Percentiles rank a stretch among this genome's conserved stretches.
Evolutionary conservation across 2,113 vertebrate species (phyloP).

Genomic region (Tamias sibiricus): DNA sequence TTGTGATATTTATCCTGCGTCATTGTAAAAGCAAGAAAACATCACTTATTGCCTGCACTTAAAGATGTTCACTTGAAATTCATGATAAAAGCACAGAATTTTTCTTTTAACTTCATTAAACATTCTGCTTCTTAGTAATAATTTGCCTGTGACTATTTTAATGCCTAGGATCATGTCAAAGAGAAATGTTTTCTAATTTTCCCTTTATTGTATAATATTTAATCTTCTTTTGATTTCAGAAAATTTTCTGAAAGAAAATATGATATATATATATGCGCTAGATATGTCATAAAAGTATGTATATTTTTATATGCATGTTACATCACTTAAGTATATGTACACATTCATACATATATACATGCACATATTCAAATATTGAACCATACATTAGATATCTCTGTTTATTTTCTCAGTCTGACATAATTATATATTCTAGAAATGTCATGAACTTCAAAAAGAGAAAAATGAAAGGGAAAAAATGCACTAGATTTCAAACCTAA

Average conservation of each 20-base stretch:
- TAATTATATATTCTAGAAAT: background rate
- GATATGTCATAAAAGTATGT: background rate
- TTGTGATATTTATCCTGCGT: background rate
- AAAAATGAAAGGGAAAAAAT: background rate
- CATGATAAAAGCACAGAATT: background rate
- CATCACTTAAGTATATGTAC: background rate
- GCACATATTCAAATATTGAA: background rate
- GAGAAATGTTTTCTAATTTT: background rate
- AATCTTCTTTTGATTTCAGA: background rate
- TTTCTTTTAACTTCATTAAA: background rate
- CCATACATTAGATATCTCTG: background rate
- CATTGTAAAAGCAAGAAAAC: background rate
- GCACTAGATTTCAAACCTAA: background rate
- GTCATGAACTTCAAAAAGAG: background rate
- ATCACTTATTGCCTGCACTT: background rate
- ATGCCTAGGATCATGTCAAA: background rate
- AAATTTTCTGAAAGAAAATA: conserved; percentile 15
- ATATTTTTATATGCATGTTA: background rate
- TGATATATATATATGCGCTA: background rate
- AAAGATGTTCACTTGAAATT: background rate
- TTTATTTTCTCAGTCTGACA: background rate
- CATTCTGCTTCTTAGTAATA: background rate
- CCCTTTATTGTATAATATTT: background rate
- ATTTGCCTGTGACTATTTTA: background rate
- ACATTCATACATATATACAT: background rate